A percentile compares a stretch with the other conserved stretches of the same genome.
Evolutionary conservation across 2,797 vertebrate genomes (phyloP).

Genomic region (Danio albolineatus): DNA sequence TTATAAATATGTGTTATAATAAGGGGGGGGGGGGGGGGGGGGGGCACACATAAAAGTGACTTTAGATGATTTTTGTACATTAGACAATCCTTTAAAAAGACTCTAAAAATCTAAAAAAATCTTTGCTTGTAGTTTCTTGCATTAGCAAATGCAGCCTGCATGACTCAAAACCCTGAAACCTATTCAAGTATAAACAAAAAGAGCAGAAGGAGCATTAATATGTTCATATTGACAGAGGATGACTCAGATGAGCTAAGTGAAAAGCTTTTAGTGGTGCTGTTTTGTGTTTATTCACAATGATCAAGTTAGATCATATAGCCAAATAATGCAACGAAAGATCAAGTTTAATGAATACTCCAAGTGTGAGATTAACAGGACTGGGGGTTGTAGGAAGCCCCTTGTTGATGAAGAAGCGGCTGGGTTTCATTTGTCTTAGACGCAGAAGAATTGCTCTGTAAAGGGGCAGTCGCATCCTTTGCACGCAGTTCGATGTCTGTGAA

Average conservation of each 20-base stretch:
- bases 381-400: slow-evolving; percentile 36
- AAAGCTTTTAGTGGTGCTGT: slow-evolving; percentile 21
- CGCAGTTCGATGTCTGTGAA: slow-evolving; percentile 53
- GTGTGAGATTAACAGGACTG: neutral
- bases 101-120: too few species aligned
- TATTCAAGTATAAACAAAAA: slow-evolving; percentile 12
- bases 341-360: neutral
- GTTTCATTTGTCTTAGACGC: slow-evolving; percentile 64
- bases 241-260: slow-evolving; percentile 33
- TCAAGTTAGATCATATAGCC: neutral
- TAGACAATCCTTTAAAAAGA: too few species aligned
- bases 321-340: neutral
- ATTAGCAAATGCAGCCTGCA: slow-evolving; percentile 11
- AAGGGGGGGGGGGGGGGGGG: too few species aligned
- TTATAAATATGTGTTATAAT: too few species aligned
- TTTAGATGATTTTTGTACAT: too few species aligned
- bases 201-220: slow-evolving; percentile 8
- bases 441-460: slow-evolving; percentile 51
- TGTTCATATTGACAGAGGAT: slow-evolving; percentile 6
- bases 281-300: slow-evolving; percentile 14
- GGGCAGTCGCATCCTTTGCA: slow-evolving; percentile 65
- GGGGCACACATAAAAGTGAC: too few species aligned
- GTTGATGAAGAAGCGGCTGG: slow-evolving; percentile 70
- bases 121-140: too few species aligned
- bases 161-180: slow-evolving; percentile 19